These are phyloP conservation scores for Vidua chalybeata DNA, from an alignment of 2,113 vertebrate genomes.

Conservation along the genomic window DNA sequence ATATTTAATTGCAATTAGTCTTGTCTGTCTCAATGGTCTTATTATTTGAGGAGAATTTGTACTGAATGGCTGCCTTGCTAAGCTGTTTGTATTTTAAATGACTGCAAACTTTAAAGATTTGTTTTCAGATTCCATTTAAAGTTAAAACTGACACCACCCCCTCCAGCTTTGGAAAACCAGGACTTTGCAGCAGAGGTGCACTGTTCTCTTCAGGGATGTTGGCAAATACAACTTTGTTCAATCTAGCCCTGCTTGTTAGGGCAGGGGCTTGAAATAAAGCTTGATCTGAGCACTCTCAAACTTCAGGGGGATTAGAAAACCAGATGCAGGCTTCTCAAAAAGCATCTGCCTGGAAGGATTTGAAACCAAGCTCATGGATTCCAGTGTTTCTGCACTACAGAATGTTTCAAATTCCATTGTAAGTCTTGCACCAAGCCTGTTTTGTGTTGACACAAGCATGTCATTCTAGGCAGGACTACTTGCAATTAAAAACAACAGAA, in stretches of 20 bases:
- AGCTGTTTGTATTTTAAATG: neutral
- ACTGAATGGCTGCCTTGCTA: neutral
- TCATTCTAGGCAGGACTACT: neutral
- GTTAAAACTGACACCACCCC: neutral
- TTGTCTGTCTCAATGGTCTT: neutral
- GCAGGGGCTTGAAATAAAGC: neutral
- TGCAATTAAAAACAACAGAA: neutral
- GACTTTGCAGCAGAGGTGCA: neutral
- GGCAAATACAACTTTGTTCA: neutral
- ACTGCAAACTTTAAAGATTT: neutral
- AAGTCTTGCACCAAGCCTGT: neutral
- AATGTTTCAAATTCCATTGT: constrained; percentile 4
- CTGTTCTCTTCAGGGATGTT: neutral
- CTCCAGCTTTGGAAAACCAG: neutral
- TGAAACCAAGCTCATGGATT: neutral
- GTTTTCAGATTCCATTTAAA: neutral
- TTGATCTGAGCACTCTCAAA: neutral
- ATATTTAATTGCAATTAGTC: neutral
- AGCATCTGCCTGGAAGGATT: neutral
- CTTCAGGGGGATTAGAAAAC: constrained; percentile 31
- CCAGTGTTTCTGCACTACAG: neutral
- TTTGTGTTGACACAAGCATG: neutral
- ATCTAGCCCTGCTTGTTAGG: neutral
- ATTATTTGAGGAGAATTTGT: neutral
- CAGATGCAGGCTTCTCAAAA: constrained; percentile 25